These are phyloP conservation scores for Eupsilia transversa DNA, from an alignment of 2,888 invertebrate genomes.

Conservation along the genomic window DNA sequence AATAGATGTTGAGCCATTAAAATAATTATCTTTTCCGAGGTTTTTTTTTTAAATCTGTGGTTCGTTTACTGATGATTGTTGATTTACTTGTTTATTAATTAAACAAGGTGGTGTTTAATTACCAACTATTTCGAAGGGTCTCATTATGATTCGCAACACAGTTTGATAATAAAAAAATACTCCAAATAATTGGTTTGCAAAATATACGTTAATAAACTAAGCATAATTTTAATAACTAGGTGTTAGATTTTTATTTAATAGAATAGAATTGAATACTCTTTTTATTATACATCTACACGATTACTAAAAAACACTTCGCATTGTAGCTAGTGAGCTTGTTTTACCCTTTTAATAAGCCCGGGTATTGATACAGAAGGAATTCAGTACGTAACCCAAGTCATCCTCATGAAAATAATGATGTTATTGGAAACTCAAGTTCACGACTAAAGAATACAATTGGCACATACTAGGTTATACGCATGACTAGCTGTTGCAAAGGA, in stretches of 20 bases:
- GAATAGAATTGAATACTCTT: too few relatives aligned
- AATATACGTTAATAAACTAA: neutral
- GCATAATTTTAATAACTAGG: neutral
- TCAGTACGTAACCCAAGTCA: neutral
- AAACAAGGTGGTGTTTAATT: too few relatives aligned
- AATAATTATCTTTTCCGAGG: neutral
- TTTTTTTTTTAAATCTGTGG: neutral
- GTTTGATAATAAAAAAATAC: neutral
- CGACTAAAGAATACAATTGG: constrained; percentile 1
- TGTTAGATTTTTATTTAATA: too few relatives aligned
- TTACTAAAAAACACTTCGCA: too few relatives aligned
- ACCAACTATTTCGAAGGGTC: too few relatives aligned
- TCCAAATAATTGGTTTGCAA: neutral
- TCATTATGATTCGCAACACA: neutral
- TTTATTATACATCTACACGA: too few relatives aligned
- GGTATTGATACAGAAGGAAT: neutral
- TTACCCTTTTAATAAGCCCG: too few relatives aligned
- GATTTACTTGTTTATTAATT: too few relatives aligned
- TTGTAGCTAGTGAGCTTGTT: too few relatives aligned
- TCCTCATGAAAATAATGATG: neutral
- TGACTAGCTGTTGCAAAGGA: constrained; percentile 15
- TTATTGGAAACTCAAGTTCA: constrained; percentile 22
- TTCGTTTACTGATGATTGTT: neutral
- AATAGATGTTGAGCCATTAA: neutral
- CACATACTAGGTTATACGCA: constrained; percentile 14